These are phyloP conservation scores for Andricus grossulariae DNA, from an alignment of 1,140 invertebrate genomes.

Conservation along the genomic window DNA sequence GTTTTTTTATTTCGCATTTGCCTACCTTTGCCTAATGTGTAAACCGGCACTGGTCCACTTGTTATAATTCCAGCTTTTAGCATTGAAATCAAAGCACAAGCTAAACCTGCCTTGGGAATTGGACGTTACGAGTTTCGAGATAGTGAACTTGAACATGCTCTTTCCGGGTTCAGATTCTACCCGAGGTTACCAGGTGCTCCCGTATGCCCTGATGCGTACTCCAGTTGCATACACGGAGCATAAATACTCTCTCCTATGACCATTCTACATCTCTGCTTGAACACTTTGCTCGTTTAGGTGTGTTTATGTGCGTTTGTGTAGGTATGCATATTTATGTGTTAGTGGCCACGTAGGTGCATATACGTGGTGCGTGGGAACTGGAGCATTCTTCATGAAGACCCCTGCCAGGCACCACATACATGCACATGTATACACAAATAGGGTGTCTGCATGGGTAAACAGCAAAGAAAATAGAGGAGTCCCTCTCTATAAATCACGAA, in stretches of 20 bases:
- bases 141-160: slow-evolving; percentile 24
- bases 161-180: slow-evolving; percentile 20
- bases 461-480: background rate
- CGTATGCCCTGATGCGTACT: slow-evolving; percentile 9
- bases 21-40: too few relatives aligned
- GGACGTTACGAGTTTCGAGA: background rate
- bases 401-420: slow-evolving; percentile 33
- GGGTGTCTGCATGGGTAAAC: background rate
- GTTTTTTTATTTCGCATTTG: too few relatives aligned
- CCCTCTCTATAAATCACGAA: slow-evolving; percentile 5
- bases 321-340: slow-evolving; percentile 3
- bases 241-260: slow-evolving; percentile 20
- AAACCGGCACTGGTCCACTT: background rate
- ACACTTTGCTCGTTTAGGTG: background rate
- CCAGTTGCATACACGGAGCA: slow-evolving; percentile 22
- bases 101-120: background rate
- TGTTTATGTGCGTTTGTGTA: slow-evolving; percentile 41
- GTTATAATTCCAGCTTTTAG: background rate
- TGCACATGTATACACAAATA: slow-evolving; percentile 31
- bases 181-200: slow-evolving; percentile 20
- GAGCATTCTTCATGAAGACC: slow-evolving; percentile 49
- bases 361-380: slow-evolving; percentile 51
- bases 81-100: background rate
- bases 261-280: slow-evolving; percentile 14
- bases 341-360: slow-evolving; percentile 39